Evolutionary conservation across 2,113 vertebrate species (phyloP).

Genomic region (Echinops telfairi): DNA sequence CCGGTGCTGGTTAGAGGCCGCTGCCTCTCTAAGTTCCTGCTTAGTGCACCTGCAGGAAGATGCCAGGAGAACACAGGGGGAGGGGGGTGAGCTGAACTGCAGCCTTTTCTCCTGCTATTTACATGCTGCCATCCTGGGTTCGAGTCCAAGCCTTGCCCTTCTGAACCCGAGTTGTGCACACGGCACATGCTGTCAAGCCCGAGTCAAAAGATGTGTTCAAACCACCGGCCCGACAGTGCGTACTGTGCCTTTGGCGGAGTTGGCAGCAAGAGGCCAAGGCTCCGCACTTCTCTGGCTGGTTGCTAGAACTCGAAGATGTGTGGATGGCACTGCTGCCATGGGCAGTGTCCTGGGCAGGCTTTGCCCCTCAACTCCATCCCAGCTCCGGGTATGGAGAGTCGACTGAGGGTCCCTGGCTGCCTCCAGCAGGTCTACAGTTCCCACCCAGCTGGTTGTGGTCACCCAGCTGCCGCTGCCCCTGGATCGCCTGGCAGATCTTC

Average conservation of each 20-base stretch:
- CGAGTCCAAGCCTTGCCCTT: no score
- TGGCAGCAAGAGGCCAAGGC: no score
- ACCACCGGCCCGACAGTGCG: no score
- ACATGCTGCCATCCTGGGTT: neutral
- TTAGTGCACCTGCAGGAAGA: neutral
- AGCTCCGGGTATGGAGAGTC: neutral
- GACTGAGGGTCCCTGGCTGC: rapidly evolving
- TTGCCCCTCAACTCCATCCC: neutral
- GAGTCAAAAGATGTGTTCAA: no score
- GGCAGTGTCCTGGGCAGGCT: neutral
- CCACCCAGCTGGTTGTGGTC: no score
- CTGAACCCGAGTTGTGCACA: no score
- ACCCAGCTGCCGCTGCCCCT: neutral
- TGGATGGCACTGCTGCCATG: neutral
- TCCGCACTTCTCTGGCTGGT: neutral
- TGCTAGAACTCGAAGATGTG: no score
- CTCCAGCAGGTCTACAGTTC: neutral
- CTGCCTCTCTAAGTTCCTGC: neutral
- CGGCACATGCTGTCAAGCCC: neutral
- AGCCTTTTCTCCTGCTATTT: neutral
- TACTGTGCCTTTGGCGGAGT: no score
- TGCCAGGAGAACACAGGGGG: neutral
- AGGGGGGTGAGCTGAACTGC: no score
- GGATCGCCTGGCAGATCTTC: neutral
- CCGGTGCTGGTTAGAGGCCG: neutral